Conservation (phyloP, 92 coral and sea anemone genomes). For the Palythoa grandis region DNA sequence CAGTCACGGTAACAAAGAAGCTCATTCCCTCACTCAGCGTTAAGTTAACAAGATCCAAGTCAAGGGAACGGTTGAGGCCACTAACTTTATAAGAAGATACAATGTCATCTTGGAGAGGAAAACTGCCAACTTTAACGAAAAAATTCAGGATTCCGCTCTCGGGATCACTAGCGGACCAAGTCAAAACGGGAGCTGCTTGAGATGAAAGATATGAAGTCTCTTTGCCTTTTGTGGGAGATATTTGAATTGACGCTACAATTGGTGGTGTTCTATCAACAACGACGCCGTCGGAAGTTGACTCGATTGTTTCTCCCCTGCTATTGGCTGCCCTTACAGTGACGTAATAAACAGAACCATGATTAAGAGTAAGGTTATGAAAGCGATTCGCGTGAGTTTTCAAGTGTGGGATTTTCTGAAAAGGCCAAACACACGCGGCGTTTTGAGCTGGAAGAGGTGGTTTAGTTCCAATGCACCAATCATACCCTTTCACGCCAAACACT, state of each 20-base stretch:
- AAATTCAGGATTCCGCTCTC: constrained; percentile 91
- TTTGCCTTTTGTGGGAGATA: constrained; percentile 77
- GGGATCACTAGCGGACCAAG: constrained; percentile 86
- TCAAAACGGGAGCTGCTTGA: constrained; percentile 79
- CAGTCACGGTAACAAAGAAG: constrained; percentile 81
- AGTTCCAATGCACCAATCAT: constrained; percentile 92
- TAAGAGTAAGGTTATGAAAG: constrained; percentile 79
- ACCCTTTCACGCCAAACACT: constrained; percentile 70
- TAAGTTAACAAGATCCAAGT: constrained; percentile 75
- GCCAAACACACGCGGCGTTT: constrained; percentile 66
- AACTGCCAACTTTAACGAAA: constrained; percentile 72
- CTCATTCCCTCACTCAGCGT: constrained; percentile 71
- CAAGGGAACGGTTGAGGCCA: constrained; percentile 66
- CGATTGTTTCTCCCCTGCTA: constrained; percentile 71
- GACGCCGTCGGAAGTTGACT: constrained; percentile 90
- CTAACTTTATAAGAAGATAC: constrained; percentile 58
- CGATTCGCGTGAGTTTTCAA: constrained; percentile 67
- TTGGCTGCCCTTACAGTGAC: constrained; percentile 89
- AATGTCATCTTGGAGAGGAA: constrained; percentile 78
- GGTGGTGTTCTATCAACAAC: constrained; percentile 92
- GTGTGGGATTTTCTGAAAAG: constrained; percentile 61
- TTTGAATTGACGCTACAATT: constrained; percentile 53
- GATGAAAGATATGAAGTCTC: constrained; percentile 66
- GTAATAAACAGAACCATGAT: constrained; percentile 84
- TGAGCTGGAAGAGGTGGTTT: constrained; percentile 58